Evolutionary conservation across 2,797 vertebrate species (phyloP).

Genomic region (Epinephelus awoara): DNA sequence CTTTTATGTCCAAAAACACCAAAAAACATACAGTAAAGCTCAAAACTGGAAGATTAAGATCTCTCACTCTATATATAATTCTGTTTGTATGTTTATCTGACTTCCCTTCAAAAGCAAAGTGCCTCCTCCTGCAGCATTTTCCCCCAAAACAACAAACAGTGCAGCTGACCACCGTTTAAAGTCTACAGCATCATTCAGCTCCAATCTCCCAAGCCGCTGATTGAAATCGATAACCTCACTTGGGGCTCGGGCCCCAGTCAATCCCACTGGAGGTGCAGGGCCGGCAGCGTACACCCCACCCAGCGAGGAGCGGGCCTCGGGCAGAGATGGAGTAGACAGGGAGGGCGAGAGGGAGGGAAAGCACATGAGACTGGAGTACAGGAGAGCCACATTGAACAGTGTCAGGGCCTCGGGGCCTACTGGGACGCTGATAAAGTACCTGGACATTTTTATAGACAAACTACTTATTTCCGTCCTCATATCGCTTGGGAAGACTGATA

Average conservation of each 20-base stretch:
- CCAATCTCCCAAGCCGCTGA: constrained; percentile 78
- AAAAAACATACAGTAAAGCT: constrained; percentile 8
- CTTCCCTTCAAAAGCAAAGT: constrained; percentile 62
- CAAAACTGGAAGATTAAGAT: constrained; percentile 59
- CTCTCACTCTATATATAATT: constrained; percentile 52
- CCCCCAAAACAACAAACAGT: constrained; percentile 64
- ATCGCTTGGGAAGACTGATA: constrained; percentile 88
- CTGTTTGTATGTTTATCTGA: constrained; percentile 66
- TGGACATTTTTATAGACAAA: constrained; percentile 91
- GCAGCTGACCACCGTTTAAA: constrained; percentile 75
- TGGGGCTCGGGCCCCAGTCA: constrained; percentile 77
- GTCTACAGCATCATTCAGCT: constrained; percentile 78
- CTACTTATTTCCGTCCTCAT: constrained; percentile 89
- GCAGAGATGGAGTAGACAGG: constrained; percentile 73
- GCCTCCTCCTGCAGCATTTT: constrained; percentile 52
- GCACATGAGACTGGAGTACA: constrained; percentile 61
- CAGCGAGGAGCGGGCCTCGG: constrained; percentile 73
- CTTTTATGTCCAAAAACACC: constrained; percentile 9
- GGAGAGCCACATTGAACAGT: constrained; percentile 81
- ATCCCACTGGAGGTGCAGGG: constrained; percentile 68
- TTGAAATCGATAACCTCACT: constrained; percentile 84
- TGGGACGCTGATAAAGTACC: constrained; percentile 89
- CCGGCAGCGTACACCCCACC: constrained; percentile 70
- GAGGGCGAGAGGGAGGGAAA: constrained; percentile 41
- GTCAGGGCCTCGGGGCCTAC: constrained; percentile 81